Conservation (phyloP, 1,140 invertebrate species). For the Drosophila navojoa region DNA sequence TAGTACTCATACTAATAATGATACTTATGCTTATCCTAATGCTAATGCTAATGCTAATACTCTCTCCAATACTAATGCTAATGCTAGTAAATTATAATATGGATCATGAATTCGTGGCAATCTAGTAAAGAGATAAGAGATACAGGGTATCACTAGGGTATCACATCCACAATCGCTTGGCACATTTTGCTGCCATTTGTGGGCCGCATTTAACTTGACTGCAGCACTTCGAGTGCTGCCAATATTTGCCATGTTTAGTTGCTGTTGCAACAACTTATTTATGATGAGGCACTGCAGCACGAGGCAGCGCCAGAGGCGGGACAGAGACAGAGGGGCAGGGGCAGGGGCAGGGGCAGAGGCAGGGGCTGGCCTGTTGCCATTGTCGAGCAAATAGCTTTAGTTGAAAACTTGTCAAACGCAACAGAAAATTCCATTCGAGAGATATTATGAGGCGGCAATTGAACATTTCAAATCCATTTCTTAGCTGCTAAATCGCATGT, state of each 20-base stretch:
- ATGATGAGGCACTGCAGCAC: constrained; percentile 42
- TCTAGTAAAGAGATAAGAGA: too few relatives aligned
- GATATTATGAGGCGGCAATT: constrained; percentile 30
- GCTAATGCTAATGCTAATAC: too few relatives aligned
- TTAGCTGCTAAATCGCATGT: constrained; percentile 7
- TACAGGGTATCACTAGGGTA: constrained; percentile 4
- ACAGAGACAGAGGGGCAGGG: too few relatives aligned
- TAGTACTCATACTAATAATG: too few relatives aligned
- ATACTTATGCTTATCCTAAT: too few relatives aligned
- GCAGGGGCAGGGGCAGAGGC: too few relatives aligned
- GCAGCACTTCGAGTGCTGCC: constrained; percentile 47
- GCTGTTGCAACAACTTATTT: constrained; percentile 59
- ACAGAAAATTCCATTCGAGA: constrained; percentile 39
- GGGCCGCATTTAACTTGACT: constrained; percentile 41
- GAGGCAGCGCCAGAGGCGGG: neutral
- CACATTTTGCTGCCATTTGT: constrained; percentile 20
- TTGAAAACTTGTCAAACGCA: constrained; percentile 49
- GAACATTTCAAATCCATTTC: constrained; percentile 41
- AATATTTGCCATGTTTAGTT: constrained; percentile 59
- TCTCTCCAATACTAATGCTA: too few relatives aligned
- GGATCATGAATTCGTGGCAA: too few relatives aligned
- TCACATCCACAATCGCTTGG: too few relatives aligned
- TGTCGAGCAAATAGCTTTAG: constrained; percentile 53
- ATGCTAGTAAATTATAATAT: too few relatives aligned
- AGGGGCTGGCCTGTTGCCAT: constrained; percentile 15